phyloP scores from a whole-genome alignment of 2,888 invertebrate genomes.

The Agrochola macilenta region DNA sequence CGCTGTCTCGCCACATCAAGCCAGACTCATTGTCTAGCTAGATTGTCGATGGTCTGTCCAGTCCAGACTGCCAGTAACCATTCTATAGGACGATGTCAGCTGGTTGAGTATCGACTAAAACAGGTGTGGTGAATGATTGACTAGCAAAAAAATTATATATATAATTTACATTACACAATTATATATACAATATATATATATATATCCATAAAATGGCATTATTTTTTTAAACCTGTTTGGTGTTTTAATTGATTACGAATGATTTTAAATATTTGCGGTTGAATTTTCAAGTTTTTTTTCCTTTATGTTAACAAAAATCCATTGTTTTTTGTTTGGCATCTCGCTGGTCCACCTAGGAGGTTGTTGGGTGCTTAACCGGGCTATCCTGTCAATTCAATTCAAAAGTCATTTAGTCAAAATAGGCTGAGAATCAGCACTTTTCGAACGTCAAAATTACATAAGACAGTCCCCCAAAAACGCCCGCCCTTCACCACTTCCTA shows the following conservation, averaged over 20 bases:
- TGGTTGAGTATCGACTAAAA: conserved; percentile 29
- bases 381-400: no score
- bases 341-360: no score
- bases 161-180: no score
- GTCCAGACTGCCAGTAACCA: conserved; percentile 8
- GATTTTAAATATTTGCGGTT: conserved; percentile 1
- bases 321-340: no score
- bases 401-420: no score
- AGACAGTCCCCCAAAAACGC: no score
- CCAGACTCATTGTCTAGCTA: not conserved
- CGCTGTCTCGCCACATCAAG: conserved; percentile 1
- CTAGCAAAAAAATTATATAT: no score
- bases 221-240: conserved; percentile 29
- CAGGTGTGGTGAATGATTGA: conserved; percentile 31
- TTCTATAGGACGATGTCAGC: conserved; percentile 19
- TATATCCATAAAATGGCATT: conserved; percentile 36
- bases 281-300: not conserved
- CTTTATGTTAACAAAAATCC: not conserved
- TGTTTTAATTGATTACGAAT: conserved; percentile 22
- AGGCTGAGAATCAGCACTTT: no score
- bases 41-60: conserved; percentile 16
- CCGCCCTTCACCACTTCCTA: no score
- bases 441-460: no score
- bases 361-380: not conserved
- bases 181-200: no score